These are phyloP conservation scores for Papilio polyxenes DNA, from an alignment of 1,140 invertebrate genomes.

Conservation along the genomic window DNA sequence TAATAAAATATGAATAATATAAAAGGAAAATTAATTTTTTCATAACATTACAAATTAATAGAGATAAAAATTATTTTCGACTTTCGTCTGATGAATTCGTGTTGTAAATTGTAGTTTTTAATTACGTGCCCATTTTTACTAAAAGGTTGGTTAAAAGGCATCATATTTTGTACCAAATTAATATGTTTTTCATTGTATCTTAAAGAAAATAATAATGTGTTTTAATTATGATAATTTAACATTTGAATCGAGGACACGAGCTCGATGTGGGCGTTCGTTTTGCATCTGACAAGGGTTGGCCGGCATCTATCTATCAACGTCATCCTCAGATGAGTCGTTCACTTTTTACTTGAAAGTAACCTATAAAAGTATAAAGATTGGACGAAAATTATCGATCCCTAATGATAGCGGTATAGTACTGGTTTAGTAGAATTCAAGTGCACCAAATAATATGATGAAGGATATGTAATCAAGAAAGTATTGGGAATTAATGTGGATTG, in stretches of 20 bases:
- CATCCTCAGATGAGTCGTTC: not conserved
- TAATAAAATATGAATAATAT: not conserved
- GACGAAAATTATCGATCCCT: not conserved
- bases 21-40: no score
- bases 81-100: no score
- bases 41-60: no score
- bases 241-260: not conserved
- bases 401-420: not conserved
- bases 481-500: no score
- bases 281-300: conserved; percentile 21
- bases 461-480: no score
- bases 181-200: not conserved
- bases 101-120: no score
- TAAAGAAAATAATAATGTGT: not conserved
- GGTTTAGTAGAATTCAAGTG: no score
- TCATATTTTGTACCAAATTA: not conserved
- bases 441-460: no score
- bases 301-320: conserved; percentile 3
- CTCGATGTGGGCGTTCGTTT: not conserved
- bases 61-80: no score
- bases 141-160: no score
- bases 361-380: conserved; percentile 16
- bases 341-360: conserved; percentile 10
- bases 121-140: no score
- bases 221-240: conserved; percentile 24